These are phyloP conservation scores for Acanthurus lineatus DNA, from an alignment of 2,797 vertebrate genomes.

Conservation along the genomic window DNA sequence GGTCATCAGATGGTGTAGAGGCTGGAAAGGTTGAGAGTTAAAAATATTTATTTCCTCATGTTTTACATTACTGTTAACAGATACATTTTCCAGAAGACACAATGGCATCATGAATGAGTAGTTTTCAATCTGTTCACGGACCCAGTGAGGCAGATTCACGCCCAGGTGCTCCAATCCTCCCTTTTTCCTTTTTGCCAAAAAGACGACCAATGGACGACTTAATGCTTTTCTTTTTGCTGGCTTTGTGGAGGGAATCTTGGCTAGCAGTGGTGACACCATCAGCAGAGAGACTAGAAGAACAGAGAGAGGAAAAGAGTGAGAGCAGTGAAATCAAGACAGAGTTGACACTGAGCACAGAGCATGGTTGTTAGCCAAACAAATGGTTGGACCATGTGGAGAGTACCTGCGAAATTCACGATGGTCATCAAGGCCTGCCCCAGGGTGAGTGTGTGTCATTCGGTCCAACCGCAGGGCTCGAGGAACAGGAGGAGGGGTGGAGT, in stretches of 20 bases:
- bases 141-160: slow-evolving; percentile 91
- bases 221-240: slow-evolving; percentile 96
- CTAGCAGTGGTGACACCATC: slow-evolving; percentile 86
- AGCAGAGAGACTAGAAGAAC: slow-evolving; percentile 79
- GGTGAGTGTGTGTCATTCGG: slow-evolving; percentile 93
- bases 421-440: slow-evolving; percentile 90
- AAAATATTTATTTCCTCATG: background rate
- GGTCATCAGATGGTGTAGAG: slow-evolving; percentile 93
- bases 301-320: slow-evolving; percentile 1
- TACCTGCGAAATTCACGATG: slow-evolving; percentile 90
- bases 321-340: background rate
- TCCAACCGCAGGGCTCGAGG: slow-evolving; percentile 92
- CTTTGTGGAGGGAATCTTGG: slow-evolving; percentile 94
- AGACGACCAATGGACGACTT: slow-evolving; percentile 95
- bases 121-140: slow-evolving; percentile 64
- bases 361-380: background rate
- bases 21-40: slow-evolving; percentile 77
- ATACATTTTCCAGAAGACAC: background rate
- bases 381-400: background rate
- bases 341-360: background rate
- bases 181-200: slow-evolving; percentile 96
- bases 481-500: slow-evolving; percentile 89
- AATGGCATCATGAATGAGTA: background rate
- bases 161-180: slow-evolving; percentile 89
- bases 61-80: background rate